phyloP scores from a whole-genome alignment of 2,797 vertebrate genomes.

The Enteromius thamalakanensis region DNA sequence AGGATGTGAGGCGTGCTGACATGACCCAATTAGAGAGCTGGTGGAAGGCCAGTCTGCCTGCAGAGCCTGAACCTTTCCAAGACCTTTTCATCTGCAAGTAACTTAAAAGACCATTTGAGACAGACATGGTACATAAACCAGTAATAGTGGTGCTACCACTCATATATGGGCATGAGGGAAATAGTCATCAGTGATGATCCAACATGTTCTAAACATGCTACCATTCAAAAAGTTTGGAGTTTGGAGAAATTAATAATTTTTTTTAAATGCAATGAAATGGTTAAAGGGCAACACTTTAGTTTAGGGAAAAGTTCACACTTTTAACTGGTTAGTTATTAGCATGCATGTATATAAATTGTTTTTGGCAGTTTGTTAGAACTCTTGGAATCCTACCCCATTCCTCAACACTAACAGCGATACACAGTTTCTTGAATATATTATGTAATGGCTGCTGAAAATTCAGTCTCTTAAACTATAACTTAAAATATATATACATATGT shows the following conservation, averaged over 20 bases:
- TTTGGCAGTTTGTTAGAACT: too few relatives aligned
- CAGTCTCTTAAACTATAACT: not conserved
- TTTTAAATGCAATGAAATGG: not conserved
- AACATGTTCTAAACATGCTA: not conserved
- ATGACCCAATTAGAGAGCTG: constrained; percentile 52
- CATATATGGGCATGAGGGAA: not conserved
- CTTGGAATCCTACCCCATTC: too few relatives aligned
- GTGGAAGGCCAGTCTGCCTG: constrained; percentile 23
- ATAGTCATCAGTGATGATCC: not conserved
- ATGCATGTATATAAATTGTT: too few relatives aligned
- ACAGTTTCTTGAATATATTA: too few relatives aligned
- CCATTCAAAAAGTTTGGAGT: not conserved
- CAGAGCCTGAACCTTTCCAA: constrained; percentile 17
- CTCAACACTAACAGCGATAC: too few relatives aligned
- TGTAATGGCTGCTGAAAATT: not conserved
- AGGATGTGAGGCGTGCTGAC: constrained; percentile 42
- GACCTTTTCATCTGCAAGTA: not conserved
- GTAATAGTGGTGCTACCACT: not conserved
- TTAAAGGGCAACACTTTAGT: not conserved
- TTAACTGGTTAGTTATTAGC: too few relatives aligned
- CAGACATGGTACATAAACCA: not conserved
- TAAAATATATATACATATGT: too few relatives aligned
- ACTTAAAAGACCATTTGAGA: not conserved
- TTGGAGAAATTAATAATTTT: not conserved
- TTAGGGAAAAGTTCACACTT: too few relatives aligned